Conservation (phyloP, 2,888 invertebrate genomes). For the Dicyrtomina minuta region DNA sequence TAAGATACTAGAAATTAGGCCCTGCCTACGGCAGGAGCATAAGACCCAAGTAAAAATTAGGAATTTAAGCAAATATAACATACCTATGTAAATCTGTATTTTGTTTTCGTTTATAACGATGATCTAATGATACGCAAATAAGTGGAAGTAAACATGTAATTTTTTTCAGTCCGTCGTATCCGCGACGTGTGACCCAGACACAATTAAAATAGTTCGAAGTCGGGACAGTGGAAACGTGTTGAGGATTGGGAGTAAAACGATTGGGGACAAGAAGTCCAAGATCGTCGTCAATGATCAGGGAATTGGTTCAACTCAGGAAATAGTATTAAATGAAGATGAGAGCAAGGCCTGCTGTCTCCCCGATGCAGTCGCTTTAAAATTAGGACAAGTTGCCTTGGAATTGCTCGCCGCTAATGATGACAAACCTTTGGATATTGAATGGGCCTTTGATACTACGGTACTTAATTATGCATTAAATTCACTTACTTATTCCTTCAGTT, state of each 20-base stretch:
- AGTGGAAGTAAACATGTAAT: too few species aligned
- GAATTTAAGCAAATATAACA: too few species aligned
- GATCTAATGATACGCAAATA: too few species aligned
- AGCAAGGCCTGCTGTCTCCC: constrained; percentile 61
- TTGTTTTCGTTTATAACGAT: too few species aligned
- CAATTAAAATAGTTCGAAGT: constrained; percentile 63
- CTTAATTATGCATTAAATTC: constrained; percentile 44
- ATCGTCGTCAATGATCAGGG: constrained; percentile 59
- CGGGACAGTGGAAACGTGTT: constrained; percentile 58
- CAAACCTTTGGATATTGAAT: constrained; percentile 74
- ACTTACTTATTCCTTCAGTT: too few species aligned
- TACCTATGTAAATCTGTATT: neutral
- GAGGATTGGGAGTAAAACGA: constrained; percentile 56
- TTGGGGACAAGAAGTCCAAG: constrained; percentile 60
- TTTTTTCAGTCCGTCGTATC: constrained; percentile 72
- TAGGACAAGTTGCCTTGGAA: constrained; percentile 63
- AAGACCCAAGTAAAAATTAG: too few species aligned
- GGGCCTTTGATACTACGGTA: constrained; percentile 69
- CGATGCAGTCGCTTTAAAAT: constrained; percentile 61
- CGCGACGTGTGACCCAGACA: constrained; percentile 74
- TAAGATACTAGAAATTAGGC: neutral
- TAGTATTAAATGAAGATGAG: constrained; percentile 58
- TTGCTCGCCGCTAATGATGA: constrained; percentile 61
- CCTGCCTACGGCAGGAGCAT: too few species aligned
- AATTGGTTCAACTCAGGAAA: constrained; percentile 58